These are phyloP conservation scores for Eristalis pertinax DNA, from an alignment of 2,888 invertebrate species.

Conservation along the genomic window DNA sequence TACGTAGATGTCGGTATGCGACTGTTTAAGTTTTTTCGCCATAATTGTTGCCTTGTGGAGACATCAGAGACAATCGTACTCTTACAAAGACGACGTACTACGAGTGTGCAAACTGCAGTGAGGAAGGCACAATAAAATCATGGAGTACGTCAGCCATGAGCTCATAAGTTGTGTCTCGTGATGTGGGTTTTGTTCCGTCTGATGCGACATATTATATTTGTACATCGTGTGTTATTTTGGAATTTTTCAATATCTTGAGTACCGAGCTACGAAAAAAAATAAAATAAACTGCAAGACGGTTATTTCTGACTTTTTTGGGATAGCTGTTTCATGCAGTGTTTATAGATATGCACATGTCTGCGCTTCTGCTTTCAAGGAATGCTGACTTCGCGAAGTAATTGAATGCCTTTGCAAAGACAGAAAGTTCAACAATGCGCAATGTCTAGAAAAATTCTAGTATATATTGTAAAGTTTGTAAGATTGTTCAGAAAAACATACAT, in stretches of 20 bases:
- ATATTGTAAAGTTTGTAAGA: too few relatives aligned
- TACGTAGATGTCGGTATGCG: background rate
- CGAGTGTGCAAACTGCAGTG: background rate
- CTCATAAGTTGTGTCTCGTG: slow-evolving; percentile 3
- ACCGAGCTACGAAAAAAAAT: background rate
- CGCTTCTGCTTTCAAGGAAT: background rate
- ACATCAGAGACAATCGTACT: background rate
- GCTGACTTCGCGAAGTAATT: background rate
- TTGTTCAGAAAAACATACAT: too few relatives aligned
- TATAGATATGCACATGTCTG: background rate
- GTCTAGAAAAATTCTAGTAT: too few relatives aligned
- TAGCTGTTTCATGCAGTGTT: background rate
- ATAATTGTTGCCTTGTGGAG: background rate
- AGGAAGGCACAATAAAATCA: background rate
- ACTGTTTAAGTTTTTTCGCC: background rate
- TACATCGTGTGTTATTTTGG: slow-evolving; percentile 8
- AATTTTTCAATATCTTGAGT: slow-evolving; percentile 31
- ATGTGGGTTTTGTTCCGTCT: background rate
- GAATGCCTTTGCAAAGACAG: too few relatives aligned
- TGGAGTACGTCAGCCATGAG: background rate
- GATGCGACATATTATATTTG: background rate
- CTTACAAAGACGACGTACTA: background rate
- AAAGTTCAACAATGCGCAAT: background rate
- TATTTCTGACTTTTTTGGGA: background rate
- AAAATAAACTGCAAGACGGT: background rate